Evolutionary conservation across 1,140 invertebrate species (phyloP).

Genomic region (Diabrotica virgifera): DNA sequence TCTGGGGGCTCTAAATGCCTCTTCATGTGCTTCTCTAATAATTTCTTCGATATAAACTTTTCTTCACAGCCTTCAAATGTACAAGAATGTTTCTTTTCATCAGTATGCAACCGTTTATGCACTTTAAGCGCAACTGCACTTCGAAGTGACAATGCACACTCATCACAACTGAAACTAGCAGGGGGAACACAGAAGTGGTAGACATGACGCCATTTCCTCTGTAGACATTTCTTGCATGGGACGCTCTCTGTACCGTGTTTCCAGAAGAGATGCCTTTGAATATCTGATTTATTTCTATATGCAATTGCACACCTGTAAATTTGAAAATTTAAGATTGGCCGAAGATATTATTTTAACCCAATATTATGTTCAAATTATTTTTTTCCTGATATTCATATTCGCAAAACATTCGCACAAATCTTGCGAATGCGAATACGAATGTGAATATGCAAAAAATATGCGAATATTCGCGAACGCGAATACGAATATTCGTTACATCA

Average conservation of each 20-base stretch:
- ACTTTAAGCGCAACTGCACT: slow-evolving; percentile 77
- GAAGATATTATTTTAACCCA: too few species aligned
- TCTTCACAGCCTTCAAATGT: slow-evolving; percentile 64
- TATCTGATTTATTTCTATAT: slow-evolving; percentile 77
- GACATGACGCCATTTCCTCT: slow-evolving; percentile 86
- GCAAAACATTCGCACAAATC: too few species aligned
- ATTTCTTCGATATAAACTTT: slow-evolving; percentile 77
- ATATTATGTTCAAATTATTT: too few species aligned
- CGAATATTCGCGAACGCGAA: too few species aligned
- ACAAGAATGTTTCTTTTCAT: slow-evolving; percentile 67
- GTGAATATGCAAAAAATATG: too few species aligned
- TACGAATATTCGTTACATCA: too few species aligned
- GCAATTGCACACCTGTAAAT: slow-evolving; percentile 69
- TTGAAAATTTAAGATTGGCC: too few species aligned
- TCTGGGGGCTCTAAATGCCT: slow-evolving; percentile 53
- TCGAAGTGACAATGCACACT: slow-evolving; percentile 71
- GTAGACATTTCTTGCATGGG: slow-evolving; percentile 76
- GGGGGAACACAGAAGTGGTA: slow-evolving; percentile 87
- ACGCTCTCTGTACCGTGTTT: slow-evolving; percentile 87
- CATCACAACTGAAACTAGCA: slow-evolving; percentile 71
- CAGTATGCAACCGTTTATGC: slow-evolving; percentile 73
- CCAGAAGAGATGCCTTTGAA: slow-evolving; percentile 85
- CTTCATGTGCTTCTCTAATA: slow-evolving; percentile 66
- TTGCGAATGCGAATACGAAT: too few species aligned
- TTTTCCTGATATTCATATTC: too few species aligned